Base-by-base conservation (phyloP, 2,888 invertebrate genomes). In the Trissoscelio sp. region DNA sequence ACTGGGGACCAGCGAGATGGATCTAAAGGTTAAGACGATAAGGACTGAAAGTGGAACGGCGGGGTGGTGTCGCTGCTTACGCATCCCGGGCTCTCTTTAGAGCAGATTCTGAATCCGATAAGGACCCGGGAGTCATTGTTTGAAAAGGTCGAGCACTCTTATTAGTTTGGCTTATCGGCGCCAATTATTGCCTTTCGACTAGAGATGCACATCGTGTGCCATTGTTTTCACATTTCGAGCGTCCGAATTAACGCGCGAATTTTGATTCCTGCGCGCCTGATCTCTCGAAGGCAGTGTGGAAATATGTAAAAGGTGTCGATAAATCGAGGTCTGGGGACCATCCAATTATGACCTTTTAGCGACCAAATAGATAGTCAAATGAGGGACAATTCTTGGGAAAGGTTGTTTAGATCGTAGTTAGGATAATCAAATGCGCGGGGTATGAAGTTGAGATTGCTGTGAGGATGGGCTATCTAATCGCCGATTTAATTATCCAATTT, bases 71-170 rank as follows among this genome's bases (percentile, higher is more conserved):
- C 24, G 74, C 66, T 60, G 67, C 42, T 75, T 79, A 77, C 79
- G 79, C 82, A 73, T 62, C 46, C 79, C 46, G 44, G 60, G 55
- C 44, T 55, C 69, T 75, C 69, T 79, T 64, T 31, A 53, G 53
- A 34, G 46, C 53, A 39, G 62, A 79, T 77, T 69, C 53, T 42
- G 55, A 31, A 39, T 24, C 24, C 22, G 78, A 80, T 73, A 78
- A 66, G 70, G 60, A 42, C 16, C 62, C 60, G 18, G 39, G 46
- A 24, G 77, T 69, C 73, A 82, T 83, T 83, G 80, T 83, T 77
- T 24, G 74, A 44, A 73, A 80, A 74, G 78, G 74, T 83, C 77
- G 73, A 79, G 79, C 53, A 70, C 74, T 73, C 70, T 83, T 83
- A 79, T 80, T 80, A 78, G 53, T 48, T 57, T 37, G 60, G 69